These are phyloP conservation scores for Harmothoe impar DNA, from an alignment of 2,888 invertebrate species.

Conservation along the genomic window DNA sequence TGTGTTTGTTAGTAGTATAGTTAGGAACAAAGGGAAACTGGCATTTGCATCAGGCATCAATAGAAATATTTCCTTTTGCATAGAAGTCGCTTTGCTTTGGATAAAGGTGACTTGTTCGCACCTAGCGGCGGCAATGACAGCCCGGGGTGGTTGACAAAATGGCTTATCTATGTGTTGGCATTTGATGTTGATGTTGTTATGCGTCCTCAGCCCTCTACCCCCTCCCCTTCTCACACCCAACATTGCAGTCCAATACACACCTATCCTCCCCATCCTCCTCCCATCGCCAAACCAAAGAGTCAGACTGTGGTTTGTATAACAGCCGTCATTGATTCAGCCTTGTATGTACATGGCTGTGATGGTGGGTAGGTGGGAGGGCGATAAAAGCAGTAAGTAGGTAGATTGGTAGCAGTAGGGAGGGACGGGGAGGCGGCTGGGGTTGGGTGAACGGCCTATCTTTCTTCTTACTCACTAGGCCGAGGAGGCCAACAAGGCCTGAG, in stretches of 20 bases:
- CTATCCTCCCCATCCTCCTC: no score
- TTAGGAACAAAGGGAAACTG: neutral
- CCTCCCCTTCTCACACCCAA: neutral
- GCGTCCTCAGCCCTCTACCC: neutral
- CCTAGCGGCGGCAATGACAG: neutral
- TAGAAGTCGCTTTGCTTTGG: neutral
- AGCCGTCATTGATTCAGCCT: neutral
- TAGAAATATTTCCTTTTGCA: neutral
- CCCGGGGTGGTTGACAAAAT: neutral
- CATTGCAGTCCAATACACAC: neutral
- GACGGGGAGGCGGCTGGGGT: no score
- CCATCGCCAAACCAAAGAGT: neutral
- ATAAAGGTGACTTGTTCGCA: neutral
- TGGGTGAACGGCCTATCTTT: neutral
- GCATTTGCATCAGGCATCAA: neutral
- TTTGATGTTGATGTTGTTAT: neutral
- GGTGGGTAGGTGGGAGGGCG: neutral
- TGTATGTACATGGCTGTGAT: neutral
- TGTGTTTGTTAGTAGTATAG: neutral
- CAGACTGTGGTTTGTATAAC: neutral
- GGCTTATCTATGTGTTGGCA: neutral
- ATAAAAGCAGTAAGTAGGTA: no score
- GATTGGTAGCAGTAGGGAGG: no score
- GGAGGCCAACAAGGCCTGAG: neutral
- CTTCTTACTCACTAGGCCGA: conserved; percentile 20